Evolutionary conservation across 2,797 vertebrate species (phyloP).

Genomic region (Vespertilio murinus): DNA sequence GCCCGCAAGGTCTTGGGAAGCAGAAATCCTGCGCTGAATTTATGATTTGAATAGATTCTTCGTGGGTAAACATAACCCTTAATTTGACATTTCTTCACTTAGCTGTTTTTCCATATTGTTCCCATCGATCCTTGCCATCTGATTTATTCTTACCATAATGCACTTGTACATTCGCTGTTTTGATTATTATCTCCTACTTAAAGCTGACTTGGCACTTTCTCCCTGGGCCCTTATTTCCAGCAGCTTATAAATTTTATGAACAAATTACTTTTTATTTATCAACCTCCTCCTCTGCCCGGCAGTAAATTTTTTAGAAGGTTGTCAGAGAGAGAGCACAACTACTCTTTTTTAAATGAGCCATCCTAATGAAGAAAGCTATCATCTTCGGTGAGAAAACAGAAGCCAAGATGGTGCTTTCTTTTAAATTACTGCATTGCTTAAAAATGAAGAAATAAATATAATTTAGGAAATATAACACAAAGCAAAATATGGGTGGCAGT

Average conservation of each 20-base stretch:
- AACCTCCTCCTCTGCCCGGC: slow-evolving; percentile 58
- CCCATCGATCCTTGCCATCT: slow-evolving; percentile 2
- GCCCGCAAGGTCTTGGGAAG: not conserved
- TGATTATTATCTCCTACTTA: slow-evolving; percentile 74
- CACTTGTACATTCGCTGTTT: slow-evolving; percentile 62
- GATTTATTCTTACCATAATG: slow-evolving; percentile 69
- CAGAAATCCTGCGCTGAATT: slow-evolving; percentile 42
- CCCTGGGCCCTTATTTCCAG: slow-evolving; percentile 53
- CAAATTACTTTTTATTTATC: slow-evolving; percentile 80
- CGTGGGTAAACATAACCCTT: slow-evolving; percentile 54
- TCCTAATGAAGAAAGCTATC: slow-evolving; percentile 61
- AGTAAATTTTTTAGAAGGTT: slow-evolving; percentile 65
- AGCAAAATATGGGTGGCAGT: slow-evolving; percentile 47
- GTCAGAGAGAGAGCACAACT: slow-evolving; percentile 48
- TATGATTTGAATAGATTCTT: slow-evolving; percentile 45
- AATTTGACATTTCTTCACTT: slow-evolving; percentile 58
- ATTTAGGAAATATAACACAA: slow-evolving; percentile 52
- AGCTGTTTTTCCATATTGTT: slow-evolving; percentile 51
- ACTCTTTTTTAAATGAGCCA: slow-evolving; percentile 54
- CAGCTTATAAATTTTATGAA: slow-evolving; percentile 77
- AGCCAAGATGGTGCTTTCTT: slow-evolving; percentile 26
- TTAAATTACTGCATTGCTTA: slow-evolving; percentile 48
- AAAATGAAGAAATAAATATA: slow-evolving; percentile 56
- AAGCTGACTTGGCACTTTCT: slow-evolving; percentile 76
- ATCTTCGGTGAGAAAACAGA: not conserved